phyloP scores from a whole-genome alignment of 1,140 invertebrate species.

The Conus ventricosus region DNA sequence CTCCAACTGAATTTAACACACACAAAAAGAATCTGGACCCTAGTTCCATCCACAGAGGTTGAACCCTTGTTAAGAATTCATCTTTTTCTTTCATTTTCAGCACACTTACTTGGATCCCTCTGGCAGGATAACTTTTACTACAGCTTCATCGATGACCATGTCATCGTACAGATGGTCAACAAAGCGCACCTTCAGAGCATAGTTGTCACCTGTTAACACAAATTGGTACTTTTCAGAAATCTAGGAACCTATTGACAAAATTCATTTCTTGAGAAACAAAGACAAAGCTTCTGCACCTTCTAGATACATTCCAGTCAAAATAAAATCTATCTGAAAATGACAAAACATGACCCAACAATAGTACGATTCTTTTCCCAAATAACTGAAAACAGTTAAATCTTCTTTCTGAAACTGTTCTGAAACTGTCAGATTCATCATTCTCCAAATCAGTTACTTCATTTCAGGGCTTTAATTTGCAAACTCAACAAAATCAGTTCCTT shows the following conservation, averaged over 20 bases:
- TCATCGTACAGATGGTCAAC: conserved; percentile 98
- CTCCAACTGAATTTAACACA: no score
- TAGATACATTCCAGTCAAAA: background rate
- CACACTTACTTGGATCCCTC: conserved; percentile 84
- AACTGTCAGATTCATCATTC: no score
- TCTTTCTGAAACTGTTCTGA: no score
- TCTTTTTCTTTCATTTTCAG: background rate
- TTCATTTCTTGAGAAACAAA: background rate
- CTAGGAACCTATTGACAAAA: background rate
- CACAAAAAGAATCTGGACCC: no score
- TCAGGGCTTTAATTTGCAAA: no score
- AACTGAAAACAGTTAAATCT: no score
- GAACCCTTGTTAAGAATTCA: background rate
- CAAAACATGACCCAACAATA: no score
- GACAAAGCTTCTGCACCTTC: background rate
- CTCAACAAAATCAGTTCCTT: no score
- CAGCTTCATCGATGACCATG: conserved; percentile 94
- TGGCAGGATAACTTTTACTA: conserved; percentile 94
- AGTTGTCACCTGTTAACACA: conserved; percentile 79
- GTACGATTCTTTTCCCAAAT: no score
- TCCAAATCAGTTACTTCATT: no score
- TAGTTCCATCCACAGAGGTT: no score
- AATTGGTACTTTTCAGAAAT: conserved; percentile 11
- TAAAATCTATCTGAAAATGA: background rate
- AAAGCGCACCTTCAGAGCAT: conserved; percentile 92